Base-by-base conservation (phyloP, 2,113 vertebrate species). In the Paradoxurus hermaphroditus region DNA sequence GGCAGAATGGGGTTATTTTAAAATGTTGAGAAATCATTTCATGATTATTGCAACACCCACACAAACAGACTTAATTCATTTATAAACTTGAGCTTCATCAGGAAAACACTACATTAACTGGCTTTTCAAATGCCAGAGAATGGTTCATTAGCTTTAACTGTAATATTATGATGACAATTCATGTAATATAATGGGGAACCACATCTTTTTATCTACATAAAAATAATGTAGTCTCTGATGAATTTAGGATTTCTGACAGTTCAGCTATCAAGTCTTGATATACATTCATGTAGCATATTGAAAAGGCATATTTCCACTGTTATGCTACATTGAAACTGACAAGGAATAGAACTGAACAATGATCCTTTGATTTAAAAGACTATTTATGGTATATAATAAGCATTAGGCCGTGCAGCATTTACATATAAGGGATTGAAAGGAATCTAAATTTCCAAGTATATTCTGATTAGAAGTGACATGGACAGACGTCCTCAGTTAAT, bases 91-190 rank as follows among this genome's bases (percentile, higher is more conserved):
- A 94, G 86, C 41, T 96, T 98, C 49, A 77, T 94, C 93, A 93
- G 85, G 85, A 86, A 97, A 98, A 98, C 90, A 86, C 65, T 36
- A 90, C 13, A 51, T 97, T 98, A 98, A 97, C 82, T 97, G 82
- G 41, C 81, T 98, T 98, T 98, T 97, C 94, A 98, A 98, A 98
- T 82, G 72, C 94, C 83, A 96, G 83, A 81, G 89, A 84, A 97
- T 75, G 95, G 92, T 97, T 98, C 97, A 97, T 98, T 98, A 98
- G 75, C 53, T 97, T 98, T 98, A 97, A 97, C 97, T 98, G 68
- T 98, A 95, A 98, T 98, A 98, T 81, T 92, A 92, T 88, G 95
- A 97, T 97, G 97, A 98, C 83, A 97, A 98, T 94, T 90, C 51
- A 90, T 21, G 4, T 96, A 95, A 98, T 51, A 97, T 5, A 98